A percentile compares a stretch with the other conserved stretches of the same genome.
Evolutionary conservation across 2,113 vertebrate species (phyloP).

Genomic region (Chauna torquata): DNA sequence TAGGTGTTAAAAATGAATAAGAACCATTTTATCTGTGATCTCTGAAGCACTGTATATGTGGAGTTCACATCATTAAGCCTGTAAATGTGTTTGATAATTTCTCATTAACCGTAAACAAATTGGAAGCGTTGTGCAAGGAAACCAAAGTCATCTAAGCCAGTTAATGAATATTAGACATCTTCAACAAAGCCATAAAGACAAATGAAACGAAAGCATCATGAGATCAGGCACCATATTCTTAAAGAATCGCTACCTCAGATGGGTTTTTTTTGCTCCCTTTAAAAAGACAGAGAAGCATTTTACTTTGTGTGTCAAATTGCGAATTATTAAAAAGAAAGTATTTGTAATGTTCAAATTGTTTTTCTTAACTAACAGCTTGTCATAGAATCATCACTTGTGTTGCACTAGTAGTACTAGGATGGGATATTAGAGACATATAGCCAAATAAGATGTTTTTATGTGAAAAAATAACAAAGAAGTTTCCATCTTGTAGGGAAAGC

Average conservation of each 20-base stretch:
- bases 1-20: conserved; percentile 11
- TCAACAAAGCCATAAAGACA: conserved; percentile 75
- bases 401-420: not conserved
- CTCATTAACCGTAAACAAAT: not conserved
- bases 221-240: conserved; percentile 23
- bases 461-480: not conserved
- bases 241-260: conserved; percentile 69
- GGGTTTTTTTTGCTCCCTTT: not conserved
- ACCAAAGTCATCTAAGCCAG: conserved; percentile 50
- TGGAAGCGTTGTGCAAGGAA: conserved; percentile 32
- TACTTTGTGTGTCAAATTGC: not conserved
- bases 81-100: not conserved
- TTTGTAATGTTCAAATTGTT: not conserved
- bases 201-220: conserved; percentile 8
- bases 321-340: not conserved
- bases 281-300: conserved; percentile 37
- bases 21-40: not conserved
- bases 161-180: not conserved
- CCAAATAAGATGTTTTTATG: not conserved
- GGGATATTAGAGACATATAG: not conserved
- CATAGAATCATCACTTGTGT: not conserved
- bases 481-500: not conserved
- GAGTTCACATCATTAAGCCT: conserved; percentile 11
- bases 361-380: not conserved
- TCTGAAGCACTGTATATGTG: not conserved